Evolutionary conservation across 35 echinoderm and acorn worm genomes (phyloP).

Genomic region (Lytechinus pictus): DNA sequence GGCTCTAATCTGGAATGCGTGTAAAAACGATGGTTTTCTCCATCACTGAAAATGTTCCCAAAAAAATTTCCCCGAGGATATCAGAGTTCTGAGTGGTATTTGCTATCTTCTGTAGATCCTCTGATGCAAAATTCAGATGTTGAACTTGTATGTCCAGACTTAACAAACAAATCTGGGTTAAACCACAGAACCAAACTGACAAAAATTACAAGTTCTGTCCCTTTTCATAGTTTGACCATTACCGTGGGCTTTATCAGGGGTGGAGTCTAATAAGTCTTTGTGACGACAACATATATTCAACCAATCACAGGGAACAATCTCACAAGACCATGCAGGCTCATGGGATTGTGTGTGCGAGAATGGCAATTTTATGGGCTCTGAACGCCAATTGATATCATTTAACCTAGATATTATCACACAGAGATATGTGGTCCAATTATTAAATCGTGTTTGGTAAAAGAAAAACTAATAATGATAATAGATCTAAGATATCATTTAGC

Average conservation of each 20-base stretch:
- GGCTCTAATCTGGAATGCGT: not conserved
- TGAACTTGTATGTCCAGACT: not conserved
- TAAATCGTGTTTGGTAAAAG: not conserved
- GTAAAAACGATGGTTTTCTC: too few relatives aligned
- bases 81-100: too few relatives aligned
- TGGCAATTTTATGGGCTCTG: not conserved
- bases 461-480: not conserved
- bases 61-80: too few relatives aligned
- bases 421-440: not conserved
- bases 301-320: not conserved
- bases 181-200: not conserved
- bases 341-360: not conserved
- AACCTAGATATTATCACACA: not conserved
- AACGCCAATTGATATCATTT: not conserved
- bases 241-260: not conserved
- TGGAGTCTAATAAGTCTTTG: not conserved
- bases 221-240: constrained; percentile 12
- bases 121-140: not conserved
- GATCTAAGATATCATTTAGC: not conserved
- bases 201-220: not conserved
- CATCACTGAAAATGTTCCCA: too few relatives aligned
- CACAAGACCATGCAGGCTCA: not conserved
- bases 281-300: not conserved
- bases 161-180: not conserved
- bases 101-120: not conserved